A percentile compares a stretch with the other conserved stretches of the same genome.
These are phyloP conservation scores for Pelmatolapia mariae DNA, from an alignment of 2,113 vertebrate genomes.

Conservation along the genomic window DNA sequence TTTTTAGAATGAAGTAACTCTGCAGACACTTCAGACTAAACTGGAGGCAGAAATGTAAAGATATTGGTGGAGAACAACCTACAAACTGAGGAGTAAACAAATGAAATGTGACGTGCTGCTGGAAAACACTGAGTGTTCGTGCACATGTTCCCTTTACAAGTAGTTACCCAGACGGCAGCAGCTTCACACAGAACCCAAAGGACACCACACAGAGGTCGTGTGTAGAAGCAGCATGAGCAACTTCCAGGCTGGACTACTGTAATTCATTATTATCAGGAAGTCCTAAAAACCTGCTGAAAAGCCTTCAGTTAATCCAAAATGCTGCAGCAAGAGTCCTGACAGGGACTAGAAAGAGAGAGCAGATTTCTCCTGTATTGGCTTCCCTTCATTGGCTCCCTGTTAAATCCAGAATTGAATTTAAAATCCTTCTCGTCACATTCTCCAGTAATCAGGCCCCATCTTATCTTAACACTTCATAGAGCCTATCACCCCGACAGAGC, in stretches of 20 bases:
- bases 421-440: background rate
- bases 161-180: background rate
- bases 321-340: background rate
- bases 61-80: background rate
- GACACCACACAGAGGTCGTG: background rate
- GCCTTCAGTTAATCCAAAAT: accelerated
- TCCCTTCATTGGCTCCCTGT: background rate
- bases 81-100: background rate
- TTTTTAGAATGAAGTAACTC: background rate
- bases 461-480: background rate
- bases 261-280: background rate
- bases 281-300: background rate
- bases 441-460: background rate
- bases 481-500: background rate
- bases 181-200: background rate
- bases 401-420: background rate
- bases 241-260: background rate
- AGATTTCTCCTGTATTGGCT: too few relatives aligned
- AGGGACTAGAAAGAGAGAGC: background rate
- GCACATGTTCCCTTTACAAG: background rate
- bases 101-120: accelerated
- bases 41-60: background rate
- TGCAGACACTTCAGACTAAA: background rate
- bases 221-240: background rate
- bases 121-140: background rate